These are phyloP conservation scores for Anthopleura sola DNA, from an alignment of 64 coral and sea anemone species.

Conservation along the genomic window DNA sequence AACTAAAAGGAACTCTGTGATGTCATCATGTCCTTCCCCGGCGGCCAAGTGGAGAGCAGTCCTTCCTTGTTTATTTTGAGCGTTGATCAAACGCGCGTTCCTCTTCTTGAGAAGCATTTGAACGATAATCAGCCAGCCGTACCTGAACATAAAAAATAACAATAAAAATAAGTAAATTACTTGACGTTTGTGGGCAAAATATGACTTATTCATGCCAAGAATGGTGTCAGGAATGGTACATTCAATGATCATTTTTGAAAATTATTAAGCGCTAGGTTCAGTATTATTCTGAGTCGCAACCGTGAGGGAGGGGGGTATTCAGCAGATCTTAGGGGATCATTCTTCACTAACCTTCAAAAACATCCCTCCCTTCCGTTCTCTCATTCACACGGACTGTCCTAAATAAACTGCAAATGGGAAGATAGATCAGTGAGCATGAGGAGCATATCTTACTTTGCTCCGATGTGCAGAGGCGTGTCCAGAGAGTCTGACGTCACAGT, in stretches of 20 bases:
- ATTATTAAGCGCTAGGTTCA: no score
- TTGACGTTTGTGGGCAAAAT: not conserved
- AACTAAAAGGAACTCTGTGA: constrained; percentile 52
- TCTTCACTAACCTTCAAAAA: no score
- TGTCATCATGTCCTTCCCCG: constrained; percentile 73
- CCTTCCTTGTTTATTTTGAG: constrained; percentile 75
- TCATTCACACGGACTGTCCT: no score
- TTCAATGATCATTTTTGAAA: no score
- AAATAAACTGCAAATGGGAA: no score
- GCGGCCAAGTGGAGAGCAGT: constrained; percentile 81
- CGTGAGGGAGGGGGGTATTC: no score
- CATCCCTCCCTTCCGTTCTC: no score
- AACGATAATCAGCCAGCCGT: constrained; percentile 70
- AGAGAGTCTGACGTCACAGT: constrained; percentile 69
- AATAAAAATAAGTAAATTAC: no score
- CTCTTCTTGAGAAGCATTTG: constrained; percentile 75
- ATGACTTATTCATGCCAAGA: not conserved
- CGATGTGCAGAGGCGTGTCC: constrained; percentile 78
- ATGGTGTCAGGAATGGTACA: no score
- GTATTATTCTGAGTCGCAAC: no score
- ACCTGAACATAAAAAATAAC: constrained; percentile 28
- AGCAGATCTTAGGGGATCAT: no score
- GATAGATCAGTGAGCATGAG: no score
- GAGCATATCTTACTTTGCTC: constrained; percentile 32
- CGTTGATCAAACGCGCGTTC: constrained; percentile 73